Evolutionary conservation across 2,888 invertebrate species (phyloP).

Genomic region (Furcula furcula): DNA sequence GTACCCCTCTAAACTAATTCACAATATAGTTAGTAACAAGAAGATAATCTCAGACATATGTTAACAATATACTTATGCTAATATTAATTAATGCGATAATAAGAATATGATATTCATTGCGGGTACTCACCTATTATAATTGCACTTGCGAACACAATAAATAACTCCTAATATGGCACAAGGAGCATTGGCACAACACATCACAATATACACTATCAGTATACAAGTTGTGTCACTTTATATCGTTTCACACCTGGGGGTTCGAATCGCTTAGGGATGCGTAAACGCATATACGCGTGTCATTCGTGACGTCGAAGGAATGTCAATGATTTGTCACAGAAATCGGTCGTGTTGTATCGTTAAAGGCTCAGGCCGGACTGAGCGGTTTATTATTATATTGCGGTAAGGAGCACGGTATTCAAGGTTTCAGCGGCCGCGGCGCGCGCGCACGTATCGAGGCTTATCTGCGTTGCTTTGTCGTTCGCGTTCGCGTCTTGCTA

Average conservation of each 20-base stretch:
- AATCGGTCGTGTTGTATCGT: slow-evolving; percentile 71
- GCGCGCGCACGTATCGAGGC: slow-evolving; percentile 62
- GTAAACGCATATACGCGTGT: slow-evolving; percentile 38
- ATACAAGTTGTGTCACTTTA: slow-evolving; percentile 60
- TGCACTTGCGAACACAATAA: slow-evolving; percentile 43
- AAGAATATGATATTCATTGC: background rate
- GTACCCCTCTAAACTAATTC: too few species aligned
- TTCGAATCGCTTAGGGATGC: slow-evolving; percentile 29
- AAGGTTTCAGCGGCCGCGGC: slow-evolving; percentile 68
- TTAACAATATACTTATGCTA: too few species aligned
- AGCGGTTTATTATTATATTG: slow-evolving; percentile 73
- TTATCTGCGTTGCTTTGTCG: slow-evolving; percentile 68
- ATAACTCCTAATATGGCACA: slow-evolving; percentile 66
- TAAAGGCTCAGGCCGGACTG: slow-evolving; percentile 74
- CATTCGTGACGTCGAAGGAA: slow-evolving; percentile 17
- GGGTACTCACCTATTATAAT: slow-evolving; percentile 55
- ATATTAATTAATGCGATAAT: too few species aligned
- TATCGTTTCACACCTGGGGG: too few species aligned
- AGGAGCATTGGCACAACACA: slow-evolving; percentile 68
- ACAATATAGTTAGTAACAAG: too few species aligned
- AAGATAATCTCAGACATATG: too few species aligned
- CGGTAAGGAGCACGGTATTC: slow-evolving; percentile 72
- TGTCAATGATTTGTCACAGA: slow-evolving; percentile 40
- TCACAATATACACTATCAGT: slow-evolving; percentile 69
- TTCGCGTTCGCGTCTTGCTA: slow-evolving; percentile 22